These are phyloP conservation scores for Drymodes brunneopygia DNA, from an alignment of 2,113 vertebrate genomes.

Conservation along the genomic window DNA sequence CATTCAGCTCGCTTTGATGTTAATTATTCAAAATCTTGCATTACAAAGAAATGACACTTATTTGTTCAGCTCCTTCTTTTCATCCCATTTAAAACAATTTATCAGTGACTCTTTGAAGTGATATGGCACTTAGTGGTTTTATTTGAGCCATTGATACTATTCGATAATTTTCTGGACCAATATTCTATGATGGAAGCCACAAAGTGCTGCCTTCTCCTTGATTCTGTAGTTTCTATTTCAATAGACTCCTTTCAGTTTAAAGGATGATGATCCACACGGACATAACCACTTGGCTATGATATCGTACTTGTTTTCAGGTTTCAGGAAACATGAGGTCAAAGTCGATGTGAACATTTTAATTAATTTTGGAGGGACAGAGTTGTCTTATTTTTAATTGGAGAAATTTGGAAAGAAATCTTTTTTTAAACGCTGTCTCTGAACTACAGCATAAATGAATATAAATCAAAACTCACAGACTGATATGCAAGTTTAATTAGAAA, in stretches of 20 bases:
- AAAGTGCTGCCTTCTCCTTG: background rate
- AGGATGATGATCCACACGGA: background rate
- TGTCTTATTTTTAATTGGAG: background rate
- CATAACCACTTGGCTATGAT: background rate
- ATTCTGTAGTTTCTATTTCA: background rate
- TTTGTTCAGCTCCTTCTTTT: background rate
- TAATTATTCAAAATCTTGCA: background rate
- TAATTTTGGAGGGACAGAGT: background rate
- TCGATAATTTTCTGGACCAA: background rate
- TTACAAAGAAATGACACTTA: background rate
- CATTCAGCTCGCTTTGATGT: background rate
- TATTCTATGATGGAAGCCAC: background rate
- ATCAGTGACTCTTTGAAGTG: background rate
- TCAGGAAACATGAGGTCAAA: background rate
- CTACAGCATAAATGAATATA: background rate
- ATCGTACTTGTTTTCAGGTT: background rate
- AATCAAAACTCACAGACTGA: background rate
- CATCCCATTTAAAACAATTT: background rate
- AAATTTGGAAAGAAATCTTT: background rate
- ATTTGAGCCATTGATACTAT: background rate
- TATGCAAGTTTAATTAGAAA: background rate
- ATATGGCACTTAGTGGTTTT: background rate
- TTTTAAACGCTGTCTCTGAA: background rate
- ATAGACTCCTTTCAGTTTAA: background rate
- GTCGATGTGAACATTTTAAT: background rate